A percentile compares a stretch with the other conserved stretches of the same genome.
Conservation (phyloP, 2,113 vertebrate species). For the Lepus europaeus region DNA sequence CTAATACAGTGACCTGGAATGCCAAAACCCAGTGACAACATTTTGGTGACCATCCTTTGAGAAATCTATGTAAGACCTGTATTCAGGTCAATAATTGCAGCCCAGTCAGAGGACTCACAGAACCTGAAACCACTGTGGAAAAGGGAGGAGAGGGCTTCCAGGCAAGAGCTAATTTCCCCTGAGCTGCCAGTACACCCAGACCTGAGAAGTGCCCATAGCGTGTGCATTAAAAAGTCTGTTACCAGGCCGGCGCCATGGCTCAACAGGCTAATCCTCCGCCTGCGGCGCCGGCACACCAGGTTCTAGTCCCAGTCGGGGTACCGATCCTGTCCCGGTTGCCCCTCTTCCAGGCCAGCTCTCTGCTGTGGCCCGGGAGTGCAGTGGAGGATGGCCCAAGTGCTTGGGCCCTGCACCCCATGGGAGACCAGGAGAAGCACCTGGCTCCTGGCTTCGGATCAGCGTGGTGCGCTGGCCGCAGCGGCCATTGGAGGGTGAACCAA, state of each 20-base stretch:
- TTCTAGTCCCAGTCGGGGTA: no score
- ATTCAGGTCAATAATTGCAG: not conserved
- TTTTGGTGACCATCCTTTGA: not conserved
- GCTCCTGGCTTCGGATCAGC: no score
- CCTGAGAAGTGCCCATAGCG: not conserved
- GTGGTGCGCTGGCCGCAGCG: no score
- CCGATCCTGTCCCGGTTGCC: no score
- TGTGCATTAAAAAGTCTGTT: not conserved
- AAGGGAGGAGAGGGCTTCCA: not conserved
- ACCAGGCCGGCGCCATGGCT: not conserved
- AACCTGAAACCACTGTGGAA: not conserved
- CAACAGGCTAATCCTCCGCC: no score
- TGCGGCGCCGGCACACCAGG: no score
- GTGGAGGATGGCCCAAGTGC: no score
- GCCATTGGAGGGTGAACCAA: no score
- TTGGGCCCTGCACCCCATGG: no score
- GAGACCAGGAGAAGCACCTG: no score
- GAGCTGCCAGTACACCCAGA: not conserved
- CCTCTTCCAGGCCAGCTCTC: no score
- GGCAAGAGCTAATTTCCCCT: not conserved
- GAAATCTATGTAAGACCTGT: not conserved
- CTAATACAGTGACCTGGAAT: not conserved
- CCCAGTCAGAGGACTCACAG: not conserved
- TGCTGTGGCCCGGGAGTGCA: no score
- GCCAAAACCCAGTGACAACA: not conserved